Base-by-base conservation (phyloP, 2,797 vertebrate genomes). In the Siniperca scherzeri region DNA sequence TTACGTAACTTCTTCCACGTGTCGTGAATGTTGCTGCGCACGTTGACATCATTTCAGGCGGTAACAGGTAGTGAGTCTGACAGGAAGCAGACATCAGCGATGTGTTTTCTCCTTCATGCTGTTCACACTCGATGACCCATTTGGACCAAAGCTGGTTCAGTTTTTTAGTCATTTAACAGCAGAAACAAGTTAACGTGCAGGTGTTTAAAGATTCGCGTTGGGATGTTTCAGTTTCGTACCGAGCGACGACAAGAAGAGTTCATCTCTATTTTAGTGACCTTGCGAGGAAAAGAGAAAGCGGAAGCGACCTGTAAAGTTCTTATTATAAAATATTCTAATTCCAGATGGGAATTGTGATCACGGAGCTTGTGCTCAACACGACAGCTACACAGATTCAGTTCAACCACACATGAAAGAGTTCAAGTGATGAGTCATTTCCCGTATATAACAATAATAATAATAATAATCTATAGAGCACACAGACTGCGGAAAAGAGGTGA, bases 1-100 rank as follows among this genome's bases (percentile, higher is more conserved):
- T 87, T 78, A 76, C 66, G 38, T 77, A 82, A 89, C 36, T 83
- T 74, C 46, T 73, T 77, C 72, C 78, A 74, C 55, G 22, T 1
- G 50, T 33, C 59, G 7, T 13, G 38, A n/a, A 16, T 8, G 71
- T 33, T 16, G 70, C 30, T 14, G 21, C 10, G 0, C 55, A 61
- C 36, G 59, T n/a, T 80, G 78, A 81, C 74, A 66, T 79, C 50
- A 84, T 56, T 21, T 78, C 83, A 69, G 76, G 76, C 61, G 79
- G 50, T n/a, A 25, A 42, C 78, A 46, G 62, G 70, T 57, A 33
- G 44, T 30, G 55, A 78, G 61, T 50, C 3, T 1, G 55, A 77
- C 78, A 74, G 78, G 80, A 86, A n/a, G 76, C 85, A 77, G 75
- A 61, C 71, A 5, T 40, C 38, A 55, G 53, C 2, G 2, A 61